phyloP scores from a whole-genome alignment of 35 echinoderm and acorn worm species.

The Holothuria glaberrima region DNA sequence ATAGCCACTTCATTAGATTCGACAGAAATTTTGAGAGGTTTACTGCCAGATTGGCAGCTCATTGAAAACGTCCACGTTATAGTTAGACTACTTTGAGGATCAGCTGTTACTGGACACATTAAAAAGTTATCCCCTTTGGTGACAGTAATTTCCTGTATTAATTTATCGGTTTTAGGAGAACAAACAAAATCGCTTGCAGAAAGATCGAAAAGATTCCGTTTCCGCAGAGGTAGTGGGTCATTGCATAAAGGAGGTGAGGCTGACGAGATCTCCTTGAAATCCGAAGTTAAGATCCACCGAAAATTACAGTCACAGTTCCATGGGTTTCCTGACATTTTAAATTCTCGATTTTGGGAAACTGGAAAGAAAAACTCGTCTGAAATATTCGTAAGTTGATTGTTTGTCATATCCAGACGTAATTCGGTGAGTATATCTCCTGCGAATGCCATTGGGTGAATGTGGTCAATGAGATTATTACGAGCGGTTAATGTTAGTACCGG shows the following conservation, averaged over 20 bases:
- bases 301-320: conserved; percentile 37
- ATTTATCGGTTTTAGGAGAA: background rate
- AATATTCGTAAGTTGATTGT: conserved; percentile 27
- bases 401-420: background rate
- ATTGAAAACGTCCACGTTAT: conserved; percentile 20
- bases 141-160: background rate
- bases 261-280: background rate
- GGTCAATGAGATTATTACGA: background rate
- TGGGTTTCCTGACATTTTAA: background rate
- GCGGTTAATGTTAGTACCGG: conserved; percentile 14
- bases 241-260: conserved; percentile 1
- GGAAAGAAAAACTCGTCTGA: background rate
- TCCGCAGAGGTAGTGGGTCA: background rate
- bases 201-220: background rate
- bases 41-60: background rate
- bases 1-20: background rate
- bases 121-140: conserved; percentile 4
- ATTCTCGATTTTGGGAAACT: background rate
- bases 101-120: conserved; percentile 30
- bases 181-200: conserved; percentile 1
- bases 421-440: background rate
- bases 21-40: background rate
- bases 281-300: conserved; percentile 9
- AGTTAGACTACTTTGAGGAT: conserved; percentile 19
- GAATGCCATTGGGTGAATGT: conserved; percentile 11